Conservation (phyloP, 2,113 vertebrate genomes). For the Phoenicopterus ruber region DNA sequence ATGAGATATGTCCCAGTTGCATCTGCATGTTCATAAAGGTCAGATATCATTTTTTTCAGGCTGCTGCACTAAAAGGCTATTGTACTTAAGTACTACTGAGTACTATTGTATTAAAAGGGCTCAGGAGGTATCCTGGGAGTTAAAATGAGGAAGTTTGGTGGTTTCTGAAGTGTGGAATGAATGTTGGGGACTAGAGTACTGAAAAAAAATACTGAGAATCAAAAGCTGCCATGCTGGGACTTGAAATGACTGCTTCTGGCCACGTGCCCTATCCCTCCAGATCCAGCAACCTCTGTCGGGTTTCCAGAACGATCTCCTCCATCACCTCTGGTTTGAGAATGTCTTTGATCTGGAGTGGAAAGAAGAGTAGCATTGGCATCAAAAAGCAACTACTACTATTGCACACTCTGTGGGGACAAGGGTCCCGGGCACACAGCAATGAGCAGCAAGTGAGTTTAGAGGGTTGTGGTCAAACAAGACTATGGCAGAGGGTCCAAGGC, state of each 20-base stretch:
- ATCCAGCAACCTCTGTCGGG: conserved; percentile 87
- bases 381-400: background rate
- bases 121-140: background rate
- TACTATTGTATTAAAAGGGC: background rate
- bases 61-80: background rate
- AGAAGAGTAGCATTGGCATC: background rate
- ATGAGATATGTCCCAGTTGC: background rate
- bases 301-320: conserved; percentile 91
- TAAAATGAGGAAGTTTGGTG: background rate
- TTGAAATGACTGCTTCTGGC: background rate
- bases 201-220: background rate
- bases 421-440: background rate
- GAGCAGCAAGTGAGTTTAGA: background rate
- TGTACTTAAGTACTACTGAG: background rate
- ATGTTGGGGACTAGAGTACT: background rate
- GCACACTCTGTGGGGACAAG: background rate
- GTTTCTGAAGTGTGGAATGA: conserved; percentile 16
- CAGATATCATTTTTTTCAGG: background rate
- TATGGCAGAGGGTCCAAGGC: background rate
- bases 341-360: conserved; percentile 88
- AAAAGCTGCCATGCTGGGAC: background rate
- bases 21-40: background rate
- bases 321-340: conserved; percentile 91
- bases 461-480: background rate
- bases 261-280: conserved; percentile 79